Conservation (phyloP, 2,888 invertebrate genomes). For the Nebria brevicollis region DNA sequence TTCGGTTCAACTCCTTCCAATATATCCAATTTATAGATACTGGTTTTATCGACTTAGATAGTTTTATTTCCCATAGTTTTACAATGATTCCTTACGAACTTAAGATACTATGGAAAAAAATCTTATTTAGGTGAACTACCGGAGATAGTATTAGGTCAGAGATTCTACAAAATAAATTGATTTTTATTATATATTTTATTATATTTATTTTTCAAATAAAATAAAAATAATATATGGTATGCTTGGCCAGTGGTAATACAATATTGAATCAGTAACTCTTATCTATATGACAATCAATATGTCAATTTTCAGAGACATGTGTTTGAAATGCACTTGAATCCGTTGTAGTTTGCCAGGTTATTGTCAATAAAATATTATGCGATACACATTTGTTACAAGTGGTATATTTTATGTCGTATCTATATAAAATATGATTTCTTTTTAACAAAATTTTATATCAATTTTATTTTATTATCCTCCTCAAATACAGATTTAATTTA, state of each 20-base stretch:
- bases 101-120: too few relatives aligned
- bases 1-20: conserved; percentile 3
- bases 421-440: background rate
- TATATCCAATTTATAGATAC: conserved; percentile 3
- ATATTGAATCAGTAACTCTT: background rate
- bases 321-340: background rate
- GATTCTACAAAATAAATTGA: too few relatives aligned
- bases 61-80: background rate
- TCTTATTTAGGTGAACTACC: too few relatives aligned
- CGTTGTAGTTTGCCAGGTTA: background rate
- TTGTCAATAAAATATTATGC: background rate
- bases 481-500: background rate
- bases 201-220: background rate
- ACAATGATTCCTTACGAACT: too few relatives aligned
- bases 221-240: background rate
- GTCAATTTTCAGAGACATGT: background rate
- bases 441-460: background rate
- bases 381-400: conserved; percentile 1
- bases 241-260: background rate
- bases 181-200: too few relatives aligned
- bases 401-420: background rate
- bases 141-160: too few relatives aligned
- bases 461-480: background rate
- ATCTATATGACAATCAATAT: background rate
- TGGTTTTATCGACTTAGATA: conserved; percentile 1